phyloP scores from a whole-genome alignment of 2,888 invertebrate genomes.

The Hylaea fasciaria region DNA sequence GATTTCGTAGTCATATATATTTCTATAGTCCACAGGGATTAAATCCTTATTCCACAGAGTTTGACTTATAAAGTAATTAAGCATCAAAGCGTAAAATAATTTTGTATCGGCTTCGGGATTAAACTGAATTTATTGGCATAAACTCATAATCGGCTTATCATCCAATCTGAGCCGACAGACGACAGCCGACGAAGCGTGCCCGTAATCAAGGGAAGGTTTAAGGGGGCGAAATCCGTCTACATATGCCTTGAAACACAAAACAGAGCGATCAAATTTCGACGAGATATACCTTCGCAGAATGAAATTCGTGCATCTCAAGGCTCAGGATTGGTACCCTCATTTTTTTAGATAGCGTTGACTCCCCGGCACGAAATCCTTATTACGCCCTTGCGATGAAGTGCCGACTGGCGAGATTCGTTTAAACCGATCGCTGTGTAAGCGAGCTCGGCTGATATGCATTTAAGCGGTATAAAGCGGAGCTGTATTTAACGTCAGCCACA shows the following conservation, averaged over 20 bases:
- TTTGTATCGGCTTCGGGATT: constrained; percentile 5
- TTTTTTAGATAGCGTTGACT: not conserved
- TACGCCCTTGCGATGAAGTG: constrained; percentile 5
- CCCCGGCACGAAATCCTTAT: constrained; percentile 2
- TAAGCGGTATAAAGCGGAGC: constrained; percentile 22
- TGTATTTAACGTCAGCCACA: constrained; percentile 22
- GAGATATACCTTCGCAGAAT: no score
- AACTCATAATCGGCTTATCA: constrained; percentile 29
- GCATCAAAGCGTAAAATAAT: constrained; percentile 1
- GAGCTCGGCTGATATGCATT: constrained; percentile 17
- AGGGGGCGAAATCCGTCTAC: not conserved
- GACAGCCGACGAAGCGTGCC: constrained; percentile 8
- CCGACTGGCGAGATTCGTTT: constrained; percentile 18
- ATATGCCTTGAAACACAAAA: not conserved
- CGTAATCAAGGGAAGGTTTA: constrained; percentile 4
- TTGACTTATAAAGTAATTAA: constrained; percentile 2
- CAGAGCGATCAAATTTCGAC: not conserved
- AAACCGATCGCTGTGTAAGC: constrained; percentile 31
- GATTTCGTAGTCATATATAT: no score
- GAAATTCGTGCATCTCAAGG: no score
- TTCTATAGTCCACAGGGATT: not conserved
- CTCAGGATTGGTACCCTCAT: no score
- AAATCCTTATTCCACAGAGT: not conserved
- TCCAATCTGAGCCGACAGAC: constrained; percentile 14
- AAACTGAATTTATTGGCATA: constrained; percentile 21